Evolutionary conservation across 2,888 invertebrate genomes (phyloP).

Genomic region (Hypomecis punctinalis): DNA sequence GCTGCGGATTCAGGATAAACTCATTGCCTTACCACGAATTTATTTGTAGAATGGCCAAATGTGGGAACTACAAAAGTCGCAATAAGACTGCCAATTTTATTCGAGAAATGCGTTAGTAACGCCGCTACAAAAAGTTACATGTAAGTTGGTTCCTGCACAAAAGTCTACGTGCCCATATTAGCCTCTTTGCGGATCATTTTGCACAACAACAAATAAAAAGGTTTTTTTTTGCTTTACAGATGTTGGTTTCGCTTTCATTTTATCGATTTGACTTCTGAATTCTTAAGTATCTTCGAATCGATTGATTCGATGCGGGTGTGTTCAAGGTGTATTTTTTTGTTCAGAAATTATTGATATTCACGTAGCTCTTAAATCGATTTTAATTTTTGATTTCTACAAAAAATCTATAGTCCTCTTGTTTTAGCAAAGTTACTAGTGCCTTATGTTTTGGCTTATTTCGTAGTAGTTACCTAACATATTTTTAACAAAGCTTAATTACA

Average conservation of each 20-base stretch:
- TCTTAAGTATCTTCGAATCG: conserved; percentile 21
- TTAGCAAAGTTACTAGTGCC: too few relatives aligned
- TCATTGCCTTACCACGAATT: not conserved
- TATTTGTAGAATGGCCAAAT: not conserved
- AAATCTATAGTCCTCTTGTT: too few relatives aligned
- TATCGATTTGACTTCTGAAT: conserved; percentile 44
- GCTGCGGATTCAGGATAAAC: conserved; percentile 36
- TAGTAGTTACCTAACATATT: too few relatives aligned
- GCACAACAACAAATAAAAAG: conserved; percentile 31
- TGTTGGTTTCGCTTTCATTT: conserved; percentile 40
- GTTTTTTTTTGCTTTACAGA: conserved; percentile 37
- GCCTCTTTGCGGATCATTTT: conserved; percentile 37
- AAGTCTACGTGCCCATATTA: conserved; percentile 39
- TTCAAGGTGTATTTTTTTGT: conserved; percentile 31
- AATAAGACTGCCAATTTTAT: not conserved
- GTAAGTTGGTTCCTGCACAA: conserved; percentile 14
- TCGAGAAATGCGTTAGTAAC: not conserved
- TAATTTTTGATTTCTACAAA: too few relatives aligned
- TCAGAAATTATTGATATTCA: too few relatives aligned
- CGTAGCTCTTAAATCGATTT: too few relatives aligned
- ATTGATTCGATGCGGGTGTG: conserved; percentile 29
- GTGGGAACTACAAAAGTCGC: not conserved
- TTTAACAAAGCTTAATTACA: too few relatives aligned
- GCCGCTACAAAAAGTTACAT: not conserved
- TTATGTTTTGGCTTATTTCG: too few relatives aligned